A percentile compares a stretch with the other conserved stretches of the same genome.
Conservation (phyloP, 2,888 invertebrate species). For the Drosophila nr. medialis region DNA sequence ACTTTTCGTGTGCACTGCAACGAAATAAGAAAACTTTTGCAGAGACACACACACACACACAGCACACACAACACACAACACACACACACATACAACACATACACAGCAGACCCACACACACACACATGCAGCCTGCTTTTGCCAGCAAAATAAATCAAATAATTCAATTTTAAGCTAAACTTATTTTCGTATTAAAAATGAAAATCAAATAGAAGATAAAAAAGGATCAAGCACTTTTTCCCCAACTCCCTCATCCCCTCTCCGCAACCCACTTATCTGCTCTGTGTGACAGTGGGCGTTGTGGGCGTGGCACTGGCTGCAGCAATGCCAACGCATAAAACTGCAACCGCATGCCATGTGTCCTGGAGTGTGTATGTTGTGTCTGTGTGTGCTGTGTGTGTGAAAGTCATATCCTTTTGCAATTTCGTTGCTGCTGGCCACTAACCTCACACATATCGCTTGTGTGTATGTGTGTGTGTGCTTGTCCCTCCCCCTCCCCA, state of each 20-base stretch:
- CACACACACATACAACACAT: conserved; percentile 28
- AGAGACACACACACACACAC: conserved; percentile 41
- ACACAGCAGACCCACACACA: conserved; percentile 17
- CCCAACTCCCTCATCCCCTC: not conserved
- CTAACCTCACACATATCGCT: conserved; percentile 76
- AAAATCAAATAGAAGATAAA: conserved; percentile 81
- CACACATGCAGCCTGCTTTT: conserved; percentile 19
- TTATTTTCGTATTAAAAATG: conserved; percentile 82
- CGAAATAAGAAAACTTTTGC: conserved; percentile 73
- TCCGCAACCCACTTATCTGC: not conserved
- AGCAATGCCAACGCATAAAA: conserved; percentile 68
- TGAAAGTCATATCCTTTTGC: conserved; percentile 77
- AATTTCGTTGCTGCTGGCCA: conserved; percentile 73
- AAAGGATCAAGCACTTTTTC: conserved; percentile 71
- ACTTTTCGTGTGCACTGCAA: conserved; percentile 57
- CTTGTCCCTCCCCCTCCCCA: conserved; percentile 3
- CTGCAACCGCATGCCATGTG: conserved; percentile 70
- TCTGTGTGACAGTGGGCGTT: conserved; percentile 73
- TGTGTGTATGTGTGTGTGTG: conserved; percentile 32
- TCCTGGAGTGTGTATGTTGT: conserved; percentile 13
- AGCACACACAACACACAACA: conserved; percentile 35
- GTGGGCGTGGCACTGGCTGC: conserved; percentile 35
- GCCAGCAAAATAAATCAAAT: conserved; percentile 78
- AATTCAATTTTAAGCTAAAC: conserved; percentile 82
- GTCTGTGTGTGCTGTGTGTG: conserved; percentile 12